Evolutionary conservation across 1,140 invertebrate genomes (phyloP).

Genomic region (Formica selysi): DNA sequence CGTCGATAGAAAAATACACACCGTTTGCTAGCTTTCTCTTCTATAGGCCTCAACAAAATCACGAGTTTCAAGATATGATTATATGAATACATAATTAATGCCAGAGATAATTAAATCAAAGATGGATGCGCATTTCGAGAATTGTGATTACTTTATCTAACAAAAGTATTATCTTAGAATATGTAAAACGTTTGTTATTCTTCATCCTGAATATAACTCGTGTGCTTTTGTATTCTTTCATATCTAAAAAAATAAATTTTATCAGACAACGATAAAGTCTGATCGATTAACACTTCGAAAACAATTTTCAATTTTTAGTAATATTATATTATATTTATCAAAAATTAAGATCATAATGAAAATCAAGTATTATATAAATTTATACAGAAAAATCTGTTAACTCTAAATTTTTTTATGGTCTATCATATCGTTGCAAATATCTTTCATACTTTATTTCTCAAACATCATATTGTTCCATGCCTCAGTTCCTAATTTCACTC

Average conservation of each 20-base stretch:
- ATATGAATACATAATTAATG: neutral
- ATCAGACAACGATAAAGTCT: neutral
- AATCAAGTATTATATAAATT: too few species aligned
- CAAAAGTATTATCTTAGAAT: neutral
- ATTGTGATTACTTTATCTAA: neutral
- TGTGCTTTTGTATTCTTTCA: neutral
- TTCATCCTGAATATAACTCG: neutral
- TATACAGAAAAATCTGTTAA: too few species aligned
- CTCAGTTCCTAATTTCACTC: neutral
- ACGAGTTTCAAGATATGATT: too few species aligned
- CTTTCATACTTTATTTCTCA: neutral
- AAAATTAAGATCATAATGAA: too few species aligned
- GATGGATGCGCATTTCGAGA: neutral
- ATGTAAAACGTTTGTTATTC: neutral
- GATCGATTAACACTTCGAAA: neutral
- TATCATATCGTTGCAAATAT: neutral
- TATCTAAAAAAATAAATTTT: neutral
- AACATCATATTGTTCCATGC: neutral
- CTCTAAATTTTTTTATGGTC: too few species aligned
- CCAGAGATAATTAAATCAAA: slow-evolving; percentile 29
- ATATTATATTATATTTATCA: too few species aligned
- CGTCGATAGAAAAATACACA: slow-evolving; percentile 67
- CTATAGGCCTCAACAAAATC: slow-evolving; percentile 25
- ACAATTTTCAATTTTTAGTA: neutral
- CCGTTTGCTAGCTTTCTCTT: neutral